phyloP scores from a whole-genome alignment of 1,140 invertebrate species.

The Acromyrmex heyeri region DNA sequence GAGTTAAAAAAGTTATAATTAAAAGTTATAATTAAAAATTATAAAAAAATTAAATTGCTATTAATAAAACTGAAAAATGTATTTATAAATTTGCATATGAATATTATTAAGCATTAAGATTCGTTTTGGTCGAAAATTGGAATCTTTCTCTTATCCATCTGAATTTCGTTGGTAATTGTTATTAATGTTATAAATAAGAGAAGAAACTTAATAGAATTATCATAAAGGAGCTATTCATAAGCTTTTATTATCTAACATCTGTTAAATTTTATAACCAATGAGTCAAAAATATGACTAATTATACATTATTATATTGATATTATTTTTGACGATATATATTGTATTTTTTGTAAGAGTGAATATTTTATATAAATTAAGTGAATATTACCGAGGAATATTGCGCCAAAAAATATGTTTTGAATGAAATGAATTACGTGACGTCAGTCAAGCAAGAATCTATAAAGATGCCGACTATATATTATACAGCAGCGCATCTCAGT shows the following conservation, averaged over 20 bases:
- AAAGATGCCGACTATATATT: not conserved
- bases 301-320: not conserved
- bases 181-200: constrained; percentile 4
- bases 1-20: constrained; percentile 27
- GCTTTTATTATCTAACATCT: not conserved
- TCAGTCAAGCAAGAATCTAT: not conserved
- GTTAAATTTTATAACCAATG: not conserved
- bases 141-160: no score
- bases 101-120: no score
- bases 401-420: not conserved
- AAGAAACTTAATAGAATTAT: not conserved
- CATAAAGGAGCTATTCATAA: not conserved
- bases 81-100: no score
- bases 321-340: not conserved
- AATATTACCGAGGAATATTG: not conserved
- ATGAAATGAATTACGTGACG: not conserved
- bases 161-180: no score
- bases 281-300: not conserved
- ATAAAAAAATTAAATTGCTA: constrained; percentile 28
- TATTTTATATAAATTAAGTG: not conserved
- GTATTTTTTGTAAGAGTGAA: not conserved
- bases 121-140: no score
- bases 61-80: no score
- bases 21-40: constrained; percentile 25
- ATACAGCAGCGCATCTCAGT: not conserved